These are phyloP conservation scores for Monodelphis domestica DNA, from an alignment of 2,797 vertebrate species.

Conservation along the genomic window DNA sequence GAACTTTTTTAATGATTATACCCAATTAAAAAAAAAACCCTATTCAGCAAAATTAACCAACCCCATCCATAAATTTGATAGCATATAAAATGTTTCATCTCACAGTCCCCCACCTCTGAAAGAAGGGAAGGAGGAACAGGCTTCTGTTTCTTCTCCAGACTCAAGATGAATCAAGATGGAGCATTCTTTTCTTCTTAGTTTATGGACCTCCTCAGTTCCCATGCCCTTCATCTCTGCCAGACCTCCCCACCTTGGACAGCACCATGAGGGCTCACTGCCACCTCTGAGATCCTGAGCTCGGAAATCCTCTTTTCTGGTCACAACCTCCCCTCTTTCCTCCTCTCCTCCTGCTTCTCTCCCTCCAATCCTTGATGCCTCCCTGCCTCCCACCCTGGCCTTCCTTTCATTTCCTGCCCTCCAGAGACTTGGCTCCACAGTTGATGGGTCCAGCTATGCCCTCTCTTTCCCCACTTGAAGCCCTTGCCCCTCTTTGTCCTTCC, in stretches of 20 bases:
- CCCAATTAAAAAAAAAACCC: neutral
- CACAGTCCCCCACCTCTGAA: neutral
- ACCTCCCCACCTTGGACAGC: neutral
- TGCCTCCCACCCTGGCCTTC: neutral
- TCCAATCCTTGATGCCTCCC: neutral
- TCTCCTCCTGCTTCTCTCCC: neutral
- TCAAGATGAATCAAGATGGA: neutral
- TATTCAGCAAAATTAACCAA: neutral
- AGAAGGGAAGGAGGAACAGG: neutral
- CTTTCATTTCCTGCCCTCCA: neutral
- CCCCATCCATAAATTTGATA: neutral
- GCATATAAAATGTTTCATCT: neutral
- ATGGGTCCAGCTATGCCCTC: neutral
- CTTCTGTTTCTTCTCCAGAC: neutral
- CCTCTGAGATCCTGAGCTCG: neutral
- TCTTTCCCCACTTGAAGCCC: neutral
- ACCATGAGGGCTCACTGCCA: neutral
- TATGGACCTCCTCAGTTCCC: no score
- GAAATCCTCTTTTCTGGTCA: no score
- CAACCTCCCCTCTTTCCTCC: no score
- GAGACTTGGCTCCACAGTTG: neutral
- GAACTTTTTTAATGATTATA: neutral
- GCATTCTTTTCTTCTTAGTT: neutral
- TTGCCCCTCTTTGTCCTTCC: neutral
- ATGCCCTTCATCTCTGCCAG: no score